Evolutionary conservation across 1,140 invertebrate species (phyloP), one percentile per base, ranked within the genome.

Genomic region (Heterodera carotae): DNA sequence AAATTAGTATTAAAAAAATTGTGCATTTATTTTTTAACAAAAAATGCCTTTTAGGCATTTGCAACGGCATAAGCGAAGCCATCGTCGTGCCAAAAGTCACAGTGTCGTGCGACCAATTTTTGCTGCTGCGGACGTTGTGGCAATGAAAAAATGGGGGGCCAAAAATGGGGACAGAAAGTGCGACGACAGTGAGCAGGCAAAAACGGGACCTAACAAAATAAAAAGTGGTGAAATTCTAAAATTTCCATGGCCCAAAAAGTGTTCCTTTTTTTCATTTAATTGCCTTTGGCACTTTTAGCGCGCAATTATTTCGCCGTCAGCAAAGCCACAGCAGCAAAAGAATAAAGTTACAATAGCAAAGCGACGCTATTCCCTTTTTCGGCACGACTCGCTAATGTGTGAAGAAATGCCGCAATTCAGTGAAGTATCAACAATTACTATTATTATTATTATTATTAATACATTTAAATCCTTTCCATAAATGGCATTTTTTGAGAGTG

Each of bases 301-400:
- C 12, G 12, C 39, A 6, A 43, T 43, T 43, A 6, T 43, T 56
- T 79, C 77, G 29, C 33, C 69, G 15, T n/a, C 75, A 33, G 39
- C 25, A 22, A 78, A 64, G 31, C 36, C 76, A 27, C 48, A 56
- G 48, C n/a, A n/a, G n/a, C n/a, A n/a, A n/a, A 56, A 56, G 48
- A 78, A 78, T 62, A 43, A 43, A 43, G 29, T 78, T 27, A 59
- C 70, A 34, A 29, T 69, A 43, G 56, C 76, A 0, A 78, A 78
- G 25, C 53, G 60, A 78, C n/a, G 76, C 22, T 78, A 78, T 59
- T 78, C 77, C 15, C 59, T 68, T 25, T 33, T n/a, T n/a, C 74
- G 77, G 25, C 62, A 78, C 33, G 77, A 78, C 56, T 78, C 77
- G 34, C 59, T 78, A 15, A 53, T 64, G 56, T 48, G 60, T 31